Evolutionary conservation across 2,888 invertebrate genomes (phyloP), one percentile per base, ranked within the genome.

Genomic region (Sarcophaga rosellei): DNA sequence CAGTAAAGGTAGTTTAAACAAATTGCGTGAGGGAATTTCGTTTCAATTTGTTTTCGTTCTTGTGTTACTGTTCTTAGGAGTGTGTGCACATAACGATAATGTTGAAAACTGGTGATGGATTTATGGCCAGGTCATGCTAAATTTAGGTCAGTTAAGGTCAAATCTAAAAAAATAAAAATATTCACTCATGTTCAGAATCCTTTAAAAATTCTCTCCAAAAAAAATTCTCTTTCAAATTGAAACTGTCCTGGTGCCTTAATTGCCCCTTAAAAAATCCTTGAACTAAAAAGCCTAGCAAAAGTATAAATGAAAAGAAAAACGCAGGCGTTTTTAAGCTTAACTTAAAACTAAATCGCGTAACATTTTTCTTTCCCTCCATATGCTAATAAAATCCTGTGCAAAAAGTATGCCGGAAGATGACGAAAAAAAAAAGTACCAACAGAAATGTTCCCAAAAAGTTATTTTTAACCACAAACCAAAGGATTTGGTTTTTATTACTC

Each of bases 401-500:
- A 75, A 62, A 74, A 68, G 0, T 53, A 53, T 62, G 21, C 35
- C 74, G 35, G 8, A 35, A 35, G 35, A 35, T 35, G 35, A n/a
- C n/a, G 35, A 17, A 81, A 74, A 35, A 66, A 21, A n/a, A 20
- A 35, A 20, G 25, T 35, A 74, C 74, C 15, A 57, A 75, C 57
- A 8, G 12, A 59, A 65, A 79, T 81, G 68, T 86, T 63, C 75
- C 70, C 59, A 81, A 62, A 77, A 66, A 81, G 78, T 75, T 78
- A 61, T 77, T 78, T 84, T 68, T 63, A 78, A 75, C 84, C 86
- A 81, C 84, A 70, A 85, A 70, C 84, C 86, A 86, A 78, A 78
- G 86, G 84, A 82, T 86, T 86, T 81, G 76, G 85, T 68, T 86
- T 79, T 79, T 76, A 83, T 81, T 77, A 79, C 75, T 66, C 63